Conservation (phyloP, 2,113 vertebrate species). For the Morphnarchus princeps region DNA sequence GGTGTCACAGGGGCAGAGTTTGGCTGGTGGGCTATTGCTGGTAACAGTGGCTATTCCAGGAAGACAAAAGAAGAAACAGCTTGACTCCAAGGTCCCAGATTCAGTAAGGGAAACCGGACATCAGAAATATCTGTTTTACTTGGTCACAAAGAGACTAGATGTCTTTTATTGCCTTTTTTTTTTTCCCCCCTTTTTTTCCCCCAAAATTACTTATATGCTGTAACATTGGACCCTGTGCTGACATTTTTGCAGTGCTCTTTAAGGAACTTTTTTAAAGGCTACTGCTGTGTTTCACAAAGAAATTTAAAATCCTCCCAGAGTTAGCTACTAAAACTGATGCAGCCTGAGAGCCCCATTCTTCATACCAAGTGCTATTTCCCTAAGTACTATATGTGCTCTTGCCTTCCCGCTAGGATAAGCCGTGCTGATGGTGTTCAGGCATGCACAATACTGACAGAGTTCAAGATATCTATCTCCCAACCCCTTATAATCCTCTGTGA, state of each 20-base stretch:
- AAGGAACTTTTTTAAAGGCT: neutral
- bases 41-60: neutral
- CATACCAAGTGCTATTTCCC: neutral
- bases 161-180: neutral
- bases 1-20: neutral
- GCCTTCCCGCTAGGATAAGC: neutral
- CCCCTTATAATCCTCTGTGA: neutral
- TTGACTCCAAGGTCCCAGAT: neutral
- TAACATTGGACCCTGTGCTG: neutral
- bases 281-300: neutral
- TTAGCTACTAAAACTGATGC: neutral
- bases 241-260: neutral
- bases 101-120: neutral
- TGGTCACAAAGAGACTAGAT: neutral
- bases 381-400: neutral
- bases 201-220: neutral
- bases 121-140: neutral
- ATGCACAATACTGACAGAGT: neutral
- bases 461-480: neutral
- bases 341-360: neutral
- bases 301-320: neutral
- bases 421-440: neutral
- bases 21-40: neutral
- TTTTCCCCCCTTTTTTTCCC: fast-evolving
- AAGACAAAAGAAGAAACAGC: neutral